Conservation (phyloP, 2,888 invertebrate genomes). For the Xestoiulus laeticollis region DNA sequence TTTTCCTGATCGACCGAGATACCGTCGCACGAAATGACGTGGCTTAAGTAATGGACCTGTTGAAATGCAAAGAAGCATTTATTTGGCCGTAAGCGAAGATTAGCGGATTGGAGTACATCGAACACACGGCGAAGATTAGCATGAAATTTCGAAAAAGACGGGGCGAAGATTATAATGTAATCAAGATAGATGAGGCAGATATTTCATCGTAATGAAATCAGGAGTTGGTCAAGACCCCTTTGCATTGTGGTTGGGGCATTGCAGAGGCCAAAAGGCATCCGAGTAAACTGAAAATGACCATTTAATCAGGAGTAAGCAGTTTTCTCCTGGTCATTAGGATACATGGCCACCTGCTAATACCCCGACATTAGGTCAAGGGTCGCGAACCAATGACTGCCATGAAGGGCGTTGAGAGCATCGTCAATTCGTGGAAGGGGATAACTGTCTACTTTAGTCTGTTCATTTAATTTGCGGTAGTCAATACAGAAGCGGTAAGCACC, state of each 20-base stretch:
- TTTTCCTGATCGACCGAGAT: conserved; percentile 9
- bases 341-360: background rate
- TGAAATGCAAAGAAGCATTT: background rate
- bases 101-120: background rate
- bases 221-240: background rate
- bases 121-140: background rate
- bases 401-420: background rate
- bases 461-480: background rate
- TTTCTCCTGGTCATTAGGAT: background rate
- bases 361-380: background rate
- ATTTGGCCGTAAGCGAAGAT: background rate
- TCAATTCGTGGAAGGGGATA: background rate
- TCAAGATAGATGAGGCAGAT: background rate
- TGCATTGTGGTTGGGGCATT: conserved; percentile 11
- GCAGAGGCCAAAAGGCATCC: background rate
- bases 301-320: background rate
- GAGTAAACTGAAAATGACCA: background rate
- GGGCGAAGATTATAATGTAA: background rate
- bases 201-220: background rate
- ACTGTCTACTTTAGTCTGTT: background rate
- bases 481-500: background rate
- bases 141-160: background rate
- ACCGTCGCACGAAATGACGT: background rate
- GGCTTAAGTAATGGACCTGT: conserved; percentile 44
- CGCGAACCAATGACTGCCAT: background rate